A percentile compares a stretch with the other conserved stretches of the same genome.
These are phyloP conservation scores for Pipra filicauda DNA, from an alignment of 2,113 vertebrate genomes.

Conservation along the genomic window DNA sequence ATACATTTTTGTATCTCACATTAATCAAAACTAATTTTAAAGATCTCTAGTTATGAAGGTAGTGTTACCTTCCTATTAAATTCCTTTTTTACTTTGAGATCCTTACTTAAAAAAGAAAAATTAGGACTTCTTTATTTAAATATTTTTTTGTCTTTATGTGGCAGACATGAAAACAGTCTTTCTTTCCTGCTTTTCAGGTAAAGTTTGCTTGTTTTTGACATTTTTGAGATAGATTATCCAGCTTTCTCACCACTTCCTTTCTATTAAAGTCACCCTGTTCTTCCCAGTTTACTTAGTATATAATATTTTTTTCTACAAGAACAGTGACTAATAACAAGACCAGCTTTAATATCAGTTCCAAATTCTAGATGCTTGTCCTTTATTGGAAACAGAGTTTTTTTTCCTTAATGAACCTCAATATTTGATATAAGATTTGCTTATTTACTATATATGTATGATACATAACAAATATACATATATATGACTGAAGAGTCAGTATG, in stretches of 20 bases:
- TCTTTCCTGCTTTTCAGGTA: neutral
- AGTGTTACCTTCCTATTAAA: neutral
- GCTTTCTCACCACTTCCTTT: neutral
- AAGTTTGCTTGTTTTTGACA: neutral
- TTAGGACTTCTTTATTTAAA: neutral
- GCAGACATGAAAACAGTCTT: neutral
- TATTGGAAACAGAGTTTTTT: neutral
- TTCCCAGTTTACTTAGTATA: neutral
- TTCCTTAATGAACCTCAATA: neutral
- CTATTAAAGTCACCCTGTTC: neutral
- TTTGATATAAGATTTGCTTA: neutral
- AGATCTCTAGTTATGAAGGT: neutral
- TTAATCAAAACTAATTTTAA: neutral
- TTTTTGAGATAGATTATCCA: neutral
- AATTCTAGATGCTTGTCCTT: neutral
- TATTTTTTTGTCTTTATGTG: neutral
- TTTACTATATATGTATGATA: neutral
- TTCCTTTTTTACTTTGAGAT: neutral
- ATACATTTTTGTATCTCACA: neutral
- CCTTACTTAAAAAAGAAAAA: neutral
- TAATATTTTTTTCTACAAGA: neutral
- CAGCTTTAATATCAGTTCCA: neutral
- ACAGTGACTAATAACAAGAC: neutral
- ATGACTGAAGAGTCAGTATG: rapidly evolving
- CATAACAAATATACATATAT: neutral